These are phyloP conservation scores for Sebastes alutus DNA, from an alignment of 2,797 vertebrate species.

Conservation along the genomic window DNA sequence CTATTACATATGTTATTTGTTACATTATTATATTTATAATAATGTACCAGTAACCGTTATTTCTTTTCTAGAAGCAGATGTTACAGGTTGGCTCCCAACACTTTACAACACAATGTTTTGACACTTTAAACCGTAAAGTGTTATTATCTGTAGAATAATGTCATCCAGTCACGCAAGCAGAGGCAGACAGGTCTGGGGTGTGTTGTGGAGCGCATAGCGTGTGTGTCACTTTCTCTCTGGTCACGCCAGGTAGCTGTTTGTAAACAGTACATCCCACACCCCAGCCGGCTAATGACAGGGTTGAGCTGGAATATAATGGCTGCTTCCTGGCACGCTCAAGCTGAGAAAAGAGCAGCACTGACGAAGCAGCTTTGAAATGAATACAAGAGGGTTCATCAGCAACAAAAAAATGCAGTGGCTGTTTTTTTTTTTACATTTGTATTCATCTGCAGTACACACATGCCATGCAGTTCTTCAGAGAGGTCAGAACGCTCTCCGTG, in stretches of 20 bases:
- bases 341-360: slow-evolving; percentile 42
- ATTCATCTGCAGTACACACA: background rate
- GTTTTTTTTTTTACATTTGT: background rate
- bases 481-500: too few relatives aligned
- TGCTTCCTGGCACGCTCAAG: slow-evolving; percentile 29
- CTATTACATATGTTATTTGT: background rate
- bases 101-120: background rate
- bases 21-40: too few relatives aligned
- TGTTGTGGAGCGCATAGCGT: background rate
- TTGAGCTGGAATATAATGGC: slow-evolving; percentile 48
- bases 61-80: background rate
- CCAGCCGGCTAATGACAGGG: slow-evolving; percentile 56
- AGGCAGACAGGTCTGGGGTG: background rate
- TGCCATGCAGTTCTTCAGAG: background rate
- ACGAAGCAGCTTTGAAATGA: slow-evolving; percentile 42
- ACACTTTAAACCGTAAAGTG: background rate
- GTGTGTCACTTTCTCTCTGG: slow-evolving; percentile 55
- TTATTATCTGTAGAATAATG: background rate
- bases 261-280: slow-evolving; percentile 46
- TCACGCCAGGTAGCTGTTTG: slow-evolving; percentile 61
- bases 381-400: background rate
- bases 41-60: background rate
- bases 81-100: background rate
- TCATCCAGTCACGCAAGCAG: background rate
- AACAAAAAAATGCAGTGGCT: background rate